A percentile compares a stretch with the other conserved stretches of the same genome.
Evolutionary conservation across 2,797 vertebrate genomes (phyloP).

Genomic region (Oreortyx pictus): DNA sequence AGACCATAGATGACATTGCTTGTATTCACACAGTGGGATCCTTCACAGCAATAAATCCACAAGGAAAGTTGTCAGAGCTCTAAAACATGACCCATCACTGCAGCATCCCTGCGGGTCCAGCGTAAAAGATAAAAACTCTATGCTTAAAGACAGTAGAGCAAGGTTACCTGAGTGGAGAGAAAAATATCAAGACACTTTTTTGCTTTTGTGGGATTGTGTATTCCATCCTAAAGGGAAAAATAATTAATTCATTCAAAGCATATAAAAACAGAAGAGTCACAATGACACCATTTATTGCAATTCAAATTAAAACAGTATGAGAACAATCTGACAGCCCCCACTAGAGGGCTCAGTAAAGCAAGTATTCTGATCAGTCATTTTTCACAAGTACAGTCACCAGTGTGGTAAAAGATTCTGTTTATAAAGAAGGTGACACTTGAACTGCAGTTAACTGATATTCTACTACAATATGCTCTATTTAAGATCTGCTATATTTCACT

Average conservation of each 20-base stretch:
- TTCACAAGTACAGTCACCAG: not conserved
- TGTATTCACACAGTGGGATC: not conserved
- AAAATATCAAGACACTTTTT: not conserved
- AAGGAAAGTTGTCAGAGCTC: not conserved
- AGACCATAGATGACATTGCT: not conserved
- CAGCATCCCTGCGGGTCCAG: not conserved
- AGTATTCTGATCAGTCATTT: not conserved
- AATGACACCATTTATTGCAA: not conserved
- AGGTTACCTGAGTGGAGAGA: not conserved
- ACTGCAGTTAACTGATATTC: not conserved
- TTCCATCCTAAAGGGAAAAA: not conserved
- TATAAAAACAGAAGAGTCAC: not conserved
- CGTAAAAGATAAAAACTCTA: not conserved
- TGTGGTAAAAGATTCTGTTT: not conserved
- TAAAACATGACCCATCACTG: not conserved
- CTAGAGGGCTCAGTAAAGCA: constrained; percentile 54
- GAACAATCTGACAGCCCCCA: not conserved
- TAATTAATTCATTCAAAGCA: not conserved
- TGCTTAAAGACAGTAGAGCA: not conserved
- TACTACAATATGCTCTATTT: not conserved
- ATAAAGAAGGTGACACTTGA: not conserved
- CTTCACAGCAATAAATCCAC: not conserved
- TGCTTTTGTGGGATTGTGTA: not conserved
- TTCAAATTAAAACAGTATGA: not conserved
- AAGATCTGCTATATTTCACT: not conserved